Base-by-base conservation (phyloP, 2,113 vertebrate genomes). In the Vombatus ursinus region DNA sequence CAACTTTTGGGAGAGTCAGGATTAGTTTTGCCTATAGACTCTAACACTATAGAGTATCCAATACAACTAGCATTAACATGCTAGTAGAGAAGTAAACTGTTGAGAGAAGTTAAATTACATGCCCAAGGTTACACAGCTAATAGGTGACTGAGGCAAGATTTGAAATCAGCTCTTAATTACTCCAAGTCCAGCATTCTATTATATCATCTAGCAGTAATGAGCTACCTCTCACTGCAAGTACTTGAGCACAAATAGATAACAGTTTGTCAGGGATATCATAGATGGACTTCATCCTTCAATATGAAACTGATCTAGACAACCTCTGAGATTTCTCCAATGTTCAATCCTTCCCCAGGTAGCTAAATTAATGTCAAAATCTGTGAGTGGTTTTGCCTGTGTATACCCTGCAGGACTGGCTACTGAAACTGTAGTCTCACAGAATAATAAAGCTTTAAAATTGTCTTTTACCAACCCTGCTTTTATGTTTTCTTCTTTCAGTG, bases 281-380 rank as follows among this genome's bases (percentile, higher is more conserved):
- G 54, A 61, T 11, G 10, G 28, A 61, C 28, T 61, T 61, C 54
- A 61, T 61, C 54, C 28, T 61, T 61, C 54, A 61, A 8, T 61
- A 11, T 61, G 54, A 61, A 61, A 61, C 10, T 61, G 54, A 9
- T 61, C 26, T 31, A 61, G 28, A 61, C 26, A 61, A 31, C 9
- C 10, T 61, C 54, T 61, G 6, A 61, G 2, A 61, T 61, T 31
- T 61, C 54, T 61, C 28, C 26, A 61, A n/a, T 77, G 92, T n/a
- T 28, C 37, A 54, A 3, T 89, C 37, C 37, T 92, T 92, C 52
- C 48, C 2, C 90, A 68, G 26, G 7, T 49, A 16, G 26, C 37
- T 48, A 95, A 95, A 96, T 52, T 94, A 26, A 44, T 90, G 47
- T 49, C n/a, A 47, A 96, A 92, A 44, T 90, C 25, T 51, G 47